phyloP scores from a whole-genome alignment of 2,888 invertebrate species.

The Heliconius charithonia region DNA sequence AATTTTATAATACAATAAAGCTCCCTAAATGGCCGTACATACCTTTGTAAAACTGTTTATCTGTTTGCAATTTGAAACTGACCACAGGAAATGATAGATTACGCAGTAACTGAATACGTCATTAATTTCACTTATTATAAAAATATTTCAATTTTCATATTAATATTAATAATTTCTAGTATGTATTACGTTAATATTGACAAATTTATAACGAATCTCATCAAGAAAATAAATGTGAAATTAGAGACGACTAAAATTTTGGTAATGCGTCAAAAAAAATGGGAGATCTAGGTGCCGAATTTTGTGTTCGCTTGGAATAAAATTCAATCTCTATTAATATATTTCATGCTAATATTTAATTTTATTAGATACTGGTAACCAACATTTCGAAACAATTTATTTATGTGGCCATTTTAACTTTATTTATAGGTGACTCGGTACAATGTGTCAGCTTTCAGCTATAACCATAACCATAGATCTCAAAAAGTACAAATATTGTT shows the following conservation, averaged over 20 bases:
- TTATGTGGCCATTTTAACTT: constrained; percentile 5
- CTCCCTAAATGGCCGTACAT: constrained; percentile 59
- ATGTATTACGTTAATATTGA: not conserved
- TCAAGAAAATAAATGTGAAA: too few species aligned
- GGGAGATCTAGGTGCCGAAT: too few species aligned
- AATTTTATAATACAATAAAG: constrained; percentile 39
- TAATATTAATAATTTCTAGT: not conserved
- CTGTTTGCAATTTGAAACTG: constrained; percentile 55
- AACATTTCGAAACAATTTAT: not conserved
- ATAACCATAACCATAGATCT: constrained; percentile 80
- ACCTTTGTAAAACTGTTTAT: constrained; percentile 61
- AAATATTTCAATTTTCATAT: constrained; percentile 5
- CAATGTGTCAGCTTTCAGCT: constrained; percentile 50
- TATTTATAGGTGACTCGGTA: constrained; percentile 30
- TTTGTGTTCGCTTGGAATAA: too few species aligned
- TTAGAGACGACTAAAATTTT: too few species aligned
- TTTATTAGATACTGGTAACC: not conserved
- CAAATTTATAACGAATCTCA: too few species aligned
- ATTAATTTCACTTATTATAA: constrained; percentile 59
- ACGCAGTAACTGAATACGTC: constrained; percentile 67
- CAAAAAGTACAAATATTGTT: constrained; percentile 79
- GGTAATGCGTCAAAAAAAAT: too few species aligned
- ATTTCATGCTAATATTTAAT: not conserved
- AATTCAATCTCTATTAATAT: not conserved
- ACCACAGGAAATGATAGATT: constrained; percentile 61